phyloP scores from a whole-genome alignment of 2,888 invertebrate genomes.

The Drosophila merina region DNA sequence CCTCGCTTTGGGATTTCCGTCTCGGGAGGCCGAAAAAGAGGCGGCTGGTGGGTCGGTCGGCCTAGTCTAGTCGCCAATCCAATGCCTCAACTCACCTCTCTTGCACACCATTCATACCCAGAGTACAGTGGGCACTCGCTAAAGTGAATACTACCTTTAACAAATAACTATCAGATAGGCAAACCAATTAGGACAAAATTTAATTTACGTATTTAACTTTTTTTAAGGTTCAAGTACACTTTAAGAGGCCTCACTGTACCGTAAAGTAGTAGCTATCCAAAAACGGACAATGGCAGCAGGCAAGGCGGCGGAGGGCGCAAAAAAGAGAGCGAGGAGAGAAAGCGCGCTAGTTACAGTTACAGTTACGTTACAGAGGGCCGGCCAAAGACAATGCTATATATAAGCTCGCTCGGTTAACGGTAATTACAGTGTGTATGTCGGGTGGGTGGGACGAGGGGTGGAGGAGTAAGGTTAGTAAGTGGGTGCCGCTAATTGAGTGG shows the following conservation, averaged over 20 bases:
- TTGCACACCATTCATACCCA: slow-evolving; percentile 25
- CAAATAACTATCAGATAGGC: no score
- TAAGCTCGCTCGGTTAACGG: slow-evolving; percentile 34
- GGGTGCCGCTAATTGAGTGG: slow-evolving; percentile 29
- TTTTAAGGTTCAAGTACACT: no score
- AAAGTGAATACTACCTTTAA: not conserved
- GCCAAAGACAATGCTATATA: slow-evolving; percentile 35
- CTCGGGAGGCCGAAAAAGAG: not conserved
- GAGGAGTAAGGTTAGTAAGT: not conserved
- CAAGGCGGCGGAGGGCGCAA: slow-evolving; percentile 1
- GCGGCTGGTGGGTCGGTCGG: slow-evolving; percentile 18
- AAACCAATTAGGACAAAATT: no score
- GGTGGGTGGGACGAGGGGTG: not conserved
- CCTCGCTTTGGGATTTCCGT: slow-evolving; percentile 36
- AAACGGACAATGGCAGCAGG: slow-evolving; percentile 3
- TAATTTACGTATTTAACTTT: not conserved
- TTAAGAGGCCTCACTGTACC: not conserved
- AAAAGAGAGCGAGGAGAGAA: slow-evolving; percentile 44
- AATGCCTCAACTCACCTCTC: slow-evolving; percentile 5
- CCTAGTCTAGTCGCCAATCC: slow-evolving; percentile 39
- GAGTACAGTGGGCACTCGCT: not conserved
- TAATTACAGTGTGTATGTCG: slow-evolving; percentile 28
- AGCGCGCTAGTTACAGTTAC: slow-evolving; percentile 67
- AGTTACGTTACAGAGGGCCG: slow-evolving; percentile 52
- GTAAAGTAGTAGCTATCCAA: slow-evolving; percentile 6